A percentile compares a stretch with the other conserved stretches of the same genome.
Evolutionary conservation across 2,888 invertebrate species (phyloP).

Genomic region (Dryobotodes eremita): DNA sequence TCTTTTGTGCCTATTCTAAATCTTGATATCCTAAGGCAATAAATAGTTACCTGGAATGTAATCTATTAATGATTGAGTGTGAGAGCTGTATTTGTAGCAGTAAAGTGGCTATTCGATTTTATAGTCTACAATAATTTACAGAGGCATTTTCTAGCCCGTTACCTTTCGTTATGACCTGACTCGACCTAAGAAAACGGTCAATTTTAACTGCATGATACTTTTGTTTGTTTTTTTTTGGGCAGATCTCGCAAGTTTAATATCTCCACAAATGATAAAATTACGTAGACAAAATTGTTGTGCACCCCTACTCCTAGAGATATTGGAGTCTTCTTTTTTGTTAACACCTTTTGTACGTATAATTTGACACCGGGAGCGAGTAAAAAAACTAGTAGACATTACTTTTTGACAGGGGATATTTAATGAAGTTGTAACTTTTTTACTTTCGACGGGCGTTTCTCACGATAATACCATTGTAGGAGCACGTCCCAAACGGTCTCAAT

Average conservation of each 20-base stretch:
- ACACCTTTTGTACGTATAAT: slow-evolving; percentile 90
- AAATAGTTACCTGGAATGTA: slow-evolving; percentile 6
- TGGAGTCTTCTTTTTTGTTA: slow-evolving; percentile 87
- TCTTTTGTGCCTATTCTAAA: slow-evolving; percentile 16
- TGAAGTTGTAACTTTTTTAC: slow-evolving; percentile 86
- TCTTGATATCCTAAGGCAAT: slow-evolving; percentile 20
- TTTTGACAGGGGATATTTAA: slow-evolving; percentile 90
- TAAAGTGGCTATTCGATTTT: background rate
- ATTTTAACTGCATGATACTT: background rate
- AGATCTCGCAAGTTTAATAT: background rate
- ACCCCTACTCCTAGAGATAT: slow-evolving; percentile 79
- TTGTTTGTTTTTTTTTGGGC: background rate
- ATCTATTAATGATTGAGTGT: slow-evolving; percentile 17
- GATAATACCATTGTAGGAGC: slow-evolving; percentile 85
- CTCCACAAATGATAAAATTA: slow-evolving; percentile 26
- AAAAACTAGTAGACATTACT: slow-evolving; percentile 89
- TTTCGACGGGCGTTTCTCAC: slow-evolving; percentile 83
- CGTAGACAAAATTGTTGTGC: slow-evolving; percentile 81
- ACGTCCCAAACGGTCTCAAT: slow-evolving; percentile 88
- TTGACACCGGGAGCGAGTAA: slow-evolving; percentile 89
- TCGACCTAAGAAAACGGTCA: background rate
- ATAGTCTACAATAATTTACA: slow-evolving; percentile 3
- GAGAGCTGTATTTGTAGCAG: background rate
- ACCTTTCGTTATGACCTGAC: background rate
- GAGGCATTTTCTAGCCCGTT: background rate